These are phyloP conservation scores for Mormyrus lacerda DNA, from an alignment of 2,113 vertebrate species.

Conservation along the genomic window DNA sequence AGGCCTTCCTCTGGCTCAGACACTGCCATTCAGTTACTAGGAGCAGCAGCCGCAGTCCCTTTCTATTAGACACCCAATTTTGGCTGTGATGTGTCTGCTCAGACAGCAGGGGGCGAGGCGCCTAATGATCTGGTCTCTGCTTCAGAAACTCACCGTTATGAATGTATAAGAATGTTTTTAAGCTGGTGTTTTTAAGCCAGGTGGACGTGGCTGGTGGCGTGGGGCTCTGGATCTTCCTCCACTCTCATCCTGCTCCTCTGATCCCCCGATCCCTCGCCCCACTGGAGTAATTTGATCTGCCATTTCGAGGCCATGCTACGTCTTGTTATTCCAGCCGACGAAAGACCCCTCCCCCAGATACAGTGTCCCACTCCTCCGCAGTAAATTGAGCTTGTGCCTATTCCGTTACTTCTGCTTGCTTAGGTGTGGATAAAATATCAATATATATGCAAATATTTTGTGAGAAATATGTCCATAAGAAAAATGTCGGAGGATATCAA, in stretches of 20 bases:
- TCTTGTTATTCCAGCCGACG: neutral
- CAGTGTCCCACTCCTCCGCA: neutral
- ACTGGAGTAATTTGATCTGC: conserved; percentile 42
- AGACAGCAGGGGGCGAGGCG: neutral
- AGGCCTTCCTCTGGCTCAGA: neutral
- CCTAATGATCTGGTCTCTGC: neutral
- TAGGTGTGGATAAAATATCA: conserved; percentile 16
- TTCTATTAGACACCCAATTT: neutral
- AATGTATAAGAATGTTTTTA: neutral
- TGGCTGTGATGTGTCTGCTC: neutral
- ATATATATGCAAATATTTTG: conserved; percentile 18
- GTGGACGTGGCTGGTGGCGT: neutral
- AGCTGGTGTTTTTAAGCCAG: neutral
- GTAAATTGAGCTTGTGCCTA: conserved; percentile 1
- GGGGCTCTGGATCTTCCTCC: neutral
- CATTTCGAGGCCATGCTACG: conserved; percentile 18
- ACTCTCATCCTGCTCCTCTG: conserved; percentile 15
- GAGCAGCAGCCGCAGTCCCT: conserved; percentile 17
- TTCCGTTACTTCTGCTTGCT: neutral
- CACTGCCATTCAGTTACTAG: neutral
- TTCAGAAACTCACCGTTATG: neutral
- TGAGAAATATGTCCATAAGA: neutral
- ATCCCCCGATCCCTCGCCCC: conserved; percentile 30
- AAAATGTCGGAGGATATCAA: neutral
- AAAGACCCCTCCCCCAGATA: neutral